Percentiles rank a stretch among this genome's conserved stretches.
phyloP scores from a whole-genome alignment of 2,113 vertebrate genomes.

The Mesocricetus auratus region DNA sequence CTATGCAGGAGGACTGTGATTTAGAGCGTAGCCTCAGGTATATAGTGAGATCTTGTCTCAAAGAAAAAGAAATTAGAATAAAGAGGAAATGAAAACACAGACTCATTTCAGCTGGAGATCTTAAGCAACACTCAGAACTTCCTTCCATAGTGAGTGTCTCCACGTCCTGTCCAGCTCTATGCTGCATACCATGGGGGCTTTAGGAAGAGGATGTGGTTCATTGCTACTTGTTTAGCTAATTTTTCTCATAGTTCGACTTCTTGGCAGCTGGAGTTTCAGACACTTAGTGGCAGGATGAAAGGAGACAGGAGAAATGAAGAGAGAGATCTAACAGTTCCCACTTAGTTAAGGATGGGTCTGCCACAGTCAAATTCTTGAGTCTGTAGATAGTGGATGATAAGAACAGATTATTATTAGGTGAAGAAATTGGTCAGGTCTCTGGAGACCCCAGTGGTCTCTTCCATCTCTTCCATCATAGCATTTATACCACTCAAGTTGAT shows the following conservation, averaged over 20 bases:
- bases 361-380: neutral
- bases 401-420: neutral
- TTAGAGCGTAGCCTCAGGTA: neutral
- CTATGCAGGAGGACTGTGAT: neutral
- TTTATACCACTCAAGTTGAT: neutral
- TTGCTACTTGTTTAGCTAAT: slow-evolving; percentile 2
- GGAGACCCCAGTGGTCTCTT: neutral
- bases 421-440: neutral
- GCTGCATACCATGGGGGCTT: neutral
- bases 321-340: neutral
- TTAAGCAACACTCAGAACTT: slow-evolving; percentile 27
- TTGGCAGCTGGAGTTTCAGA: neutral
- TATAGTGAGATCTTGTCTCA: neutral
- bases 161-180: neutral
- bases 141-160: slow-evolving; percentile 14
- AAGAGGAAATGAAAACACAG: slow-evolving; percentile 7
- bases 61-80: neutral
- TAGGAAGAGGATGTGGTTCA: neutral
- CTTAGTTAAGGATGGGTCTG: neutral
- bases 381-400: neutral
- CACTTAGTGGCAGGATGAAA: neutral
- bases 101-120: neutral
- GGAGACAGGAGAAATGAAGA: neutral
- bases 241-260: neutral
- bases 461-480: neutral